Conservation (phyloP, 2,888 invertebrate species). For the Epistrophella euchroma region DNA sequence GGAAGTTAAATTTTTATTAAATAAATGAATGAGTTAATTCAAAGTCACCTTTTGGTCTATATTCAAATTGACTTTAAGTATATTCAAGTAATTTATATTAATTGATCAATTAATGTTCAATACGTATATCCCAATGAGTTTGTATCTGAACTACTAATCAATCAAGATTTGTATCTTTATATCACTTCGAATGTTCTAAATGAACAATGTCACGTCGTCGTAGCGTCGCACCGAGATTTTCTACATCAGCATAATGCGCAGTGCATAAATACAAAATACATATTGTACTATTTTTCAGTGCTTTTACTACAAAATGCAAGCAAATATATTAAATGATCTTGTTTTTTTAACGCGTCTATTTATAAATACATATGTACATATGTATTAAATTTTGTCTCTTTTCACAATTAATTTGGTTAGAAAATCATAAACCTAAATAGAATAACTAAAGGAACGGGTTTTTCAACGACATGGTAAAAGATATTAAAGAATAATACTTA, state of each 20-base stretch:
- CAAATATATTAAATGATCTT: neutral
- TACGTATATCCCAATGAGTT: conserved; percentile 18
- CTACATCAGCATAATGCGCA: conserved; percentile 11
- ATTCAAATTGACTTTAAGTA: conserved; percentile 22
- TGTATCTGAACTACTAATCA: conserved; percentile 39
- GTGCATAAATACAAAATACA: neutral
- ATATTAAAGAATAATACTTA: neutral
- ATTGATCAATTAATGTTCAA: conserved; percentile 49
- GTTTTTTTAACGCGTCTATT: neutral
- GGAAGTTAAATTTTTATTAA: conserved; percentile 12
- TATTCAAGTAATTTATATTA: conserved; percentile 29
- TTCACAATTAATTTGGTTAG: neutral
- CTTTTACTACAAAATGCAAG: neutral
- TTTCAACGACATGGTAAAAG: neutral
- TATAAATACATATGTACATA: too few relatives aligned
- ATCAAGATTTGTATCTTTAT: conserved; percentile 44
- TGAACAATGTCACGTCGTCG: conserved; percentile 1
- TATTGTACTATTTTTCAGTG: neutral
- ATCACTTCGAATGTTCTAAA: conserved; percentile 14
- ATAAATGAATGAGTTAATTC: conserved; percentile 22
- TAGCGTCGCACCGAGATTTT: neutral
- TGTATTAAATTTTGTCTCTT: neutral
- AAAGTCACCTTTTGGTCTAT: conserved; percentile 32
- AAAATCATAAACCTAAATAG: neutral
- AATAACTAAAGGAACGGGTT: neutral